Evolutionary conservation across 2,888 invertebrate genomes (phyloP).

Genomic region (Andrena bicolor): DNA sequence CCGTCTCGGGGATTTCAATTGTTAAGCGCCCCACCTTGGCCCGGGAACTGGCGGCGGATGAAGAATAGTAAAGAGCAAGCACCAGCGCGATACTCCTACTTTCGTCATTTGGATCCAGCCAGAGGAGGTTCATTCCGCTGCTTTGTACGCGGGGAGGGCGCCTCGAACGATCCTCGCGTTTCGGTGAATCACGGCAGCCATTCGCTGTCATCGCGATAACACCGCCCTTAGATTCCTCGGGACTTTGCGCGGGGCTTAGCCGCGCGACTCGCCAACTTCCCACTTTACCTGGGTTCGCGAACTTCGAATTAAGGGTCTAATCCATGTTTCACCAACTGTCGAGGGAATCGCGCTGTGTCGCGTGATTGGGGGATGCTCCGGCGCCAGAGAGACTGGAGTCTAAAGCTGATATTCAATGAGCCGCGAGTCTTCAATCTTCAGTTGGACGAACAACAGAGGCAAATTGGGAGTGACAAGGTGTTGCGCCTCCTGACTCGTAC

Average conservation of each 20-base stretch:
- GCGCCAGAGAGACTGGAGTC: background rate
- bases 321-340: conserved; percentile 37
- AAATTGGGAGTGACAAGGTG: too few relatives aligned
- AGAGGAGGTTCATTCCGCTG: conserved; percentile 23
- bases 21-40: conserved; percentile 19
- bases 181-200: conserved; percentile 44
- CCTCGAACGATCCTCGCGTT: conserved; percentile 27
- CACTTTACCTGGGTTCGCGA: conserved; percentile 32
- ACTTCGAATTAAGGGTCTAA: conserved; percentile 47
- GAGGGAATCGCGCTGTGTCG: conserved; percentile 1
- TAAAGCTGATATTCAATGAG: conserved; percentile 26
- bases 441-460: too few relatives aligned
- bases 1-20: conserved; percentile 47
- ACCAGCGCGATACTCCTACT: conserved; percentile 31
- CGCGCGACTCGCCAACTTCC: conserved; percentile 50
- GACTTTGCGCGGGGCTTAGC: conserved; percentile 32
- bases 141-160: conserved; percentile 8
- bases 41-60: conserved; percentile 30
- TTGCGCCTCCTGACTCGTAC: too few relatives aligned
- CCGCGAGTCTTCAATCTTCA: background rate
- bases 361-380: conserved; percentile 35
- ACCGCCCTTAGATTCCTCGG: conserved; percentile 25
- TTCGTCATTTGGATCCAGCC: conserved; percentile 43
- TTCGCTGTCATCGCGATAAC: conserved; percentile 38
- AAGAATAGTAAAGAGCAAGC: conserved; percentile 59